A percentile compares a stretch with the other conserved stretches of the same genome.
Conservation (phyloP, 2,888 invertebrate genomes). For the Ectemnius continuus region DNA sequence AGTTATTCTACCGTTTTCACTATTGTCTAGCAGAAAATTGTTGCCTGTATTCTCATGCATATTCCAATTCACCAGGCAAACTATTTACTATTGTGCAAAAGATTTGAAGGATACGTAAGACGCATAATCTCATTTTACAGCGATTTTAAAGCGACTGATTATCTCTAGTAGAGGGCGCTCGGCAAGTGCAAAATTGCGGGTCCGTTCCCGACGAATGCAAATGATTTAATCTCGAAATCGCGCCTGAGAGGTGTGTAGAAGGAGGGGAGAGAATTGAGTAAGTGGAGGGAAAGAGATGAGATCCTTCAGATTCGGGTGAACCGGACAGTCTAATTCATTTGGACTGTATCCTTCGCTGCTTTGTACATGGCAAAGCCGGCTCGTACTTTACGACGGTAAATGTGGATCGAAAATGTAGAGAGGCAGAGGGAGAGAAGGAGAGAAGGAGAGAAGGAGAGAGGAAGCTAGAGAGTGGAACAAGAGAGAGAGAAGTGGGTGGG, state of each 20-base stretch:
- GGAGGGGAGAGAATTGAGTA: too few species aligned
- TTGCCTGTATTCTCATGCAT: too few species aligned
- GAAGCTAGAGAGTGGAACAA: neutral
- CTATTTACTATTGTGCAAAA: too few species aligned
- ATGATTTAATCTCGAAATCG: constrained; percentile 1
- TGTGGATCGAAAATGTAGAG: neutral
- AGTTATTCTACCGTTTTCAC: too few species aligned
- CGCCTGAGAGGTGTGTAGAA: neutral
- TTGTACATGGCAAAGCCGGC: neutral
- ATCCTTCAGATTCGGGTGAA: constrained; percentile 7
- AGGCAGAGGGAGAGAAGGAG: neutral
- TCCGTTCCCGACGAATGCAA: neutral
- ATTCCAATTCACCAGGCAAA: too few species aligned
- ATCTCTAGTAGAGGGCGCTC: neutral
- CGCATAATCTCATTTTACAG: too few species aligned
- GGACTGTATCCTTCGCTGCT: neutral
- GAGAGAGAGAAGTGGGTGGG: constrained; percentile 28
- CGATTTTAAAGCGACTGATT: too few species aligned
- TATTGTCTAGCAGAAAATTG: too few species aligned
- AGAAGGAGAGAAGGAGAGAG: neutral
- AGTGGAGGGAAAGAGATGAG: neutral
- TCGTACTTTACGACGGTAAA: neutral
- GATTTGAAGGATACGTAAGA: too few species aligned
- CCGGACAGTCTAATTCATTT: constrained; percentile 7
- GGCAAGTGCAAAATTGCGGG: neutral